These are phyloP conservation scores for Dendroctonus valens DNA, from an alignment of 1,140 invertebrate genomes.

Conservation along the genomic window DNA sequence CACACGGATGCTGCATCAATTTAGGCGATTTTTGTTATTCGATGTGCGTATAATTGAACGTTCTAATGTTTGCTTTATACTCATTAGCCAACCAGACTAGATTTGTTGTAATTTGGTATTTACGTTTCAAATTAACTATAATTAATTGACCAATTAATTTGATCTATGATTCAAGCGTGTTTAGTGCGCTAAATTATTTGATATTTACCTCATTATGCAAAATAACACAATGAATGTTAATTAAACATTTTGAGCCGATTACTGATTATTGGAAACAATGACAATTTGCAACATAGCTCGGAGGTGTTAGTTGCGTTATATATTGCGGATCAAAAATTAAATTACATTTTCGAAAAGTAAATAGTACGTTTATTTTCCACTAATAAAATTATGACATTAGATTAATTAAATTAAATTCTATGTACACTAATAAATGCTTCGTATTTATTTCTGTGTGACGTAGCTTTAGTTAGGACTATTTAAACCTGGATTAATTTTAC, in stretches of 20 bases:
- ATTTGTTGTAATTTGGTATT: constrained; percentile 48
- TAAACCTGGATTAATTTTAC: no score
- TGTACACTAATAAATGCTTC: no score
- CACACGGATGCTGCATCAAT: no score
- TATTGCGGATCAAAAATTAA: constrained; percentile 2
- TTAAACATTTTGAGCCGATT: constrained; percentile 33
- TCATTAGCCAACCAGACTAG: constrained; percentile 46
- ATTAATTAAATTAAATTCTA: no score
- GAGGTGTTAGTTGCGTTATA: constrained; percentile 17
- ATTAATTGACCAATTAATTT: constrained; percentile 50
- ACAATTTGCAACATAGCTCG: constrained; percentile 13
- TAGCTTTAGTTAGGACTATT: no score
- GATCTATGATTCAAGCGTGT: constrained; percentile 43
- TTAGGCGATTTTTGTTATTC: no score
- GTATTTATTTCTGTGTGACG: no score
- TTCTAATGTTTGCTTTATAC: constrained; percentile 47
- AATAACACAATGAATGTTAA: constrained; percentile 37
- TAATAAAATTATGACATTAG: no score
- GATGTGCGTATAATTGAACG: neutral
- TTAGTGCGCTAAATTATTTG: constrained; percentile 39
- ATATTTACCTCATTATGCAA: constrained; percentile 42
- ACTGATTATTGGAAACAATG: constrained; percentile 15
- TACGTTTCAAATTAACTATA: constrained; percentile 50
- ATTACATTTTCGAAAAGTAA: neutral
- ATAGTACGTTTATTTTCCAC: no score